phyloP scores from a whole-genome alignment of 2,113 vertebrate genomes.

The Eulemur rufifrons region DNA sequence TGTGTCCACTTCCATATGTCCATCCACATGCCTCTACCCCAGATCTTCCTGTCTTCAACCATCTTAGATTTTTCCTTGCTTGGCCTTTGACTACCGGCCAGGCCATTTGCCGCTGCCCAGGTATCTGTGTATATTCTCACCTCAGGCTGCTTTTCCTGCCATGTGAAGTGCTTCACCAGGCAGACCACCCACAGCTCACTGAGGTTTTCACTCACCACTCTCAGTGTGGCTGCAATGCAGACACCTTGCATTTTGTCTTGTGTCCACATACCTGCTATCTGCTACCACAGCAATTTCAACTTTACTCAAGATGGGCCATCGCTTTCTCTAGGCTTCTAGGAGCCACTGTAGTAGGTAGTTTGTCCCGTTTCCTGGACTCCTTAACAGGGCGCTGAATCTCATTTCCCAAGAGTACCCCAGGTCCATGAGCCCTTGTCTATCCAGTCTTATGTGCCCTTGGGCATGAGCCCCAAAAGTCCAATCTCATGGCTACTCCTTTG shows the following conservation, averaged over 20 bases:
- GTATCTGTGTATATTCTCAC: not conserved
- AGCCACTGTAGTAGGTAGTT: not conserved
- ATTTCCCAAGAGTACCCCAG: not conserved
- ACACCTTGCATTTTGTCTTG: not conserved
- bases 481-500: not conserved
- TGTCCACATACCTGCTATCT: not conserved
- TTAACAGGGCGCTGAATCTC: not conserved
- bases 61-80: not conserved
- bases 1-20: not conserved
- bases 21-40: not conserved
- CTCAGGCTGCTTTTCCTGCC: not conserved
- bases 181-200: not conserved
- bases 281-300: not conserved
- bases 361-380: not conserved
- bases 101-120: no score
- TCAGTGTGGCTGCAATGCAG: not conserved
- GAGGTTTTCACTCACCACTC: not conserved
- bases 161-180: not conserved
- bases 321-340: not conserved
- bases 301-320: not conserved
- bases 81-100: not conserved
- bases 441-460: not conserved
- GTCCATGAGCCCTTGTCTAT: not conserved
- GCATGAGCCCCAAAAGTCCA: not conserved
- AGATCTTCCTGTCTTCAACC: not conserved